Base-by-base conservation (phyloP, 1,140 invertebrate genomes). In the Tetramorium alpestre region DNA sequence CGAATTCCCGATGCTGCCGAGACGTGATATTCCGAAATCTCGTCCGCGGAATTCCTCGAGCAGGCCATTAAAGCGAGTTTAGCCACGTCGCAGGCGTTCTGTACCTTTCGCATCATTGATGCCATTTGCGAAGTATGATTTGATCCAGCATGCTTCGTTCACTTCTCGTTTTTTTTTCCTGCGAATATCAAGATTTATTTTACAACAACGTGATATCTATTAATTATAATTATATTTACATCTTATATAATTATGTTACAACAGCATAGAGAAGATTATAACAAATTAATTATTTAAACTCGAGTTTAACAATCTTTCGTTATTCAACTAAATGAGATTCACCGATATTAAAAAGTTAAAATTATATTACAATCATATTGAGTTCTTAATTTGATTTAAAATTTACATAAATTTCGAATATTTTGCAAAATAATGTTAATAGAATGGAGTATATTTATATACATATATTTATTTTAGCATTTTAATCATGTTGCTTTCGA, bases 11-110 rank as follows among this genome's bases (percentile, higher is more conserved):
- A 85, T 85, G 72, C 44, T 73, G 33, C 47, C 69, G 80, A 84
- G 80, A 84, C 80, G 80, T 84, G 80, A 84, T 84, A 84, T 84
- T 49, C 69, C 18, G 41, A 73, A 73, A 73, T 84, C 69, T 75
- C 80, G 69, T 73, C 47, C 80, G 44, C 58, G 69, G 44, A 28
- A 75, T 73, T 84, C 44, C 69, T 75, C 54, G 54, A 56, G 56
- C 80, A 64, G 38, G 51, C 54, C 80, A 84, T 84, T 84, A 84
- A 18, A 75, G 28, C 25, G 41, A 84, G 80, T 84, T 84, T 49
- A 75, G 54, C 54, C 41, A 38, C 25, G 13, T 72, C 54, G 8
- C 62, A n/a, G 28, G 8, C 47, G 47, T 54, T 22, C n/a, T 49
- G 13, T 82, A 72, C 11, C 44, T 82, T 56, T 25, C 69, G 49